Conservation (phyloP, 2,888 invertebrate species). For the Protodeltote pygarga region DNA sequence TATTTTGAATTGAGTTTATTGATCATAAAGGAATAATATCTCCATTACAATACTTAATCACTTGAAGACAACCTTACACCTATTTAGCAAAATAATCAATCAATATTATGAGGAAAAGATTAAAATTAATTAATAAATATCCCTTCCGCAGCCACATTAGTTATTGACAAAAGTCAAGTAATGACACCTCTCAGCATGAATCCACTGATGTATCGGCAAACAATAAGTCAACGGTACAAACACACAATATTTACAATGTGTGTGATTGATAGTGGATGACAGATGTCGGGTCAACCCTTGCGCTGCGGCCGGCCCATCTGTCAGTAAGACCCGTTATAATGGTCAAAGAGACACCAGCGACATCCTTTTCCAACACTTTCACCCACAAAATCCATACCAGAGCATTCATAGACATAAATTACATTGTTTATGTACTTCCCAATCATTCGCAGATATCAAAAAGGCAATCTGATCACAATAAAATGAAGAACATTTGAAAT, state of each 20-base stretch:
- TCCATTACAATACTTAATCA: not conserved
- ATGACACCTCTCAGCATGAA: conserved; percentile 69
- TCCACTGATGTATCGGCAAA: conserved; percentile 68
- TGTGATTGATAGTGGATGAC: conserved; percentile 81
- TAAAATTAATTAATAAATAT: conserved; percentile 47
- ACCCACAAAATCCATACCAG: conserved; percentile 47
- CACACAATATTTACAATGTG: conserved; percentile 75
- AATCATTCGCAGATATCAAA: conserved; percentile 16
- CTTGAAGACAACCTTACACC: conserved; percentile 8
- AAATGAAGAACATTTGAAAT: conserved; percentile 39
- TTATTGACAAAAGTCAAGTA: conserved; percentile 58
- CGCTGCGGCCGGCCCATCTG: conserved; percentile 72
- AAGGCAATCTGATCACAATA: conserved; percentile 30
- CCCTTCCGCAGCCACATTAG: conserved; percentile 44
- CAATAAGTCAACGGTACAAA: conserved; percentile 75
- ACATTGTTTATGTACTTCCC: not conserved
- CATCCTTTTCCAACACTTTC: conserved; percentile 45
- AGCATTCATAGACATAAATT: conserved; percentile 16
- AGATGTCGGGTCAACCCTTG: conserved; percentile 81
- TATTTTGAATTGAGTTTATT: too few relatives aligned
- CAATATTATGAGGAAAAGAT: conserved; percentile 38
- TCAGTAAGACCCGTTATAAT: conserved; percentile 59
- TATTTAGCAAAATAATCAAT: conserved; percentile 15
- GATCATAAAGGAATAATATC: not conserved
- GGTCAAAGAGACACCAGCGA: conserved; percentile 60